Evolutionary conservation across 2,888 invertebrate genomes (phyloP), one percentile per base, ranked within the genome.

Genomic region (Halictus quadricinctus): DNA sequence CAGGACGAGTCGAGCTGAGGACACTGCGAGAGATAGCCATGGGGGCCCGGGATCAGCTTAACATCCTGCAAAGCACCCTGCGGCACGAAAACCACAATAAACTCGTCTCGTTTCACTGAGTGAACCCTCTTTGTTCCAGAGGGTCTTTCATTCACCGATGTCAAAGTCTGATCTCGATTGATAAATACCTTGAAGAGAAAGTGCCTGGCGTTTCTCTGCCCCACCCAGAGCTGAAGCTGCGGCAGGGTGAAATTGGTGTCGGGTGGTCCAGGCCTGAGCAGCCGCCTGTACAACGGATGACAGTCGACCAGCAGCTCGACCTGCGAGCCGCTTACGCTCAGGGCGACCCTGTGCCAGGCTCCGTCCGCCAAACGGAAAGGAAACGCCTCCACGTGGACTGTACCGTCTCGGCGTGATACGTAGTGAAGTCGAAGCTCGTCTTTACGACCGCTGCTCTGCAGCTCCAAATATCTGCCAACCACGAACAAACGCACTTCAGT

Each of bases 41-140:
- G 97, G 86, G 98, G 97, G 92, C 97, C 97, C 93, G 97, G 96
- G 94, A 98, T 97, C 95, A 98, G 96, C 95, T 97, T 96, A 93
- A 98, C 97, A 94, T 98, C 98, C 96, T 98, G 97, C 95, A 98
- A 96, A 91, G 97, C 97, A 93, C 98, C 98, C 98, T 98, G 95
- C 74, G 95, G 94, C 87, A 78, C 88, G 72, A 89, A 82, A 90
- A 91, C 85, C 82, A 81, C 79, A 89, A 79, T 73, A 79, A 72
- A 69, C 72, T 73, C 58, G 50, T 83, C 87, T 87, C 85, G 88
- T 84, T 88, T 79, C 80, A 73, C 76, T 60, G 43, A 18, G n/a
- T 21, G 18, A 6, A n/a, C 15, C 36, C 36, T 5, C 64, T 25
- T 29, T 64, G 8, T 8, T 21, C 54, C 21, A n/a, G 21, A n/a